Base-by-base conservation (phyloP, 37 sponge, comb jelly and placozoan genomes). In the Oopsacas minuta region DNA sequence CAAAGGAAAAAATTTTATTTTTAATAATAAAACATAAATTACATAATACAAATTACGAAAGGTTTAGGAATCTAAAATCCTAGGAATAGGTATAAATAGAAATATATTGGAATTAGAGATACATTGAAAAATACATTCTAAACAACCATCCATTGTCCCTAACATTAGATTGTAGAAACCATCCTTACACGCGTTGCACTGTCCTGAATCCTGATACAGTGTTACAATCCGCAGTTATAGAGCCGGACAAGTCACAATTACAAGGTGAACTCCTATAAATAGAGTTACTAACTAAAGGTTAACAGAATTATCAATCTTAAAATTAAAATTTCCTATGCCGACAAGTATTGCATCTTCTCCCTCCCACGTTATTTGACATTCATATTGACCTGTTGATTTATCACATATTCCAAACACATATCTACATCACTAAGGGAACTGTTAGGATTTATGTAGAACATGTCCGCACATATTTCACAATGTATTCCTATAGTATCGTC, bases 401-500 rank as follows among this genome's bases (percentile, higher is more conserved):
- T 88, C 82, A 37, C 95, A 95, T 0, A 94, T n/a, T 82, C 94
- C n/a, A 84, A 25, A 61, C 93, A 92, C 0, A 86, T 37, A 83
- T 85, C 83, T 1, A 84, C 36, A 87, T 89, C 87, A 34, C 52
- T 83, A 12, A 38, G 86, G 34, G 37, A 36, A 23, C 82, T 81
- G 34, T 35, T 75, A 36, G 88, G 82, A 37, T 85, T 36, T 0
- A 87, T 89, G 38, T 92, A 94, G 84, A 82, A 91, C 52, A 46
- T 84, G 8, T 39, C 83, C 1, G 82, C 85, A 93, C 96, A 95
- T 10, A 36, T 35, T 0, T 91, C 89, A 88, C 93, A 93, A 36
- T 91, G 90, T 23, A 39, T 37, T 35, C 94, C 96, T 30, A 82
- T 82, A 37, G 93, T 93, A 87, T 95, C 93, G 53, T 91, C 52